Conservation (phyloP, 1,140 invertebrate genomes). For the Zelostemma sp. region DNA sequence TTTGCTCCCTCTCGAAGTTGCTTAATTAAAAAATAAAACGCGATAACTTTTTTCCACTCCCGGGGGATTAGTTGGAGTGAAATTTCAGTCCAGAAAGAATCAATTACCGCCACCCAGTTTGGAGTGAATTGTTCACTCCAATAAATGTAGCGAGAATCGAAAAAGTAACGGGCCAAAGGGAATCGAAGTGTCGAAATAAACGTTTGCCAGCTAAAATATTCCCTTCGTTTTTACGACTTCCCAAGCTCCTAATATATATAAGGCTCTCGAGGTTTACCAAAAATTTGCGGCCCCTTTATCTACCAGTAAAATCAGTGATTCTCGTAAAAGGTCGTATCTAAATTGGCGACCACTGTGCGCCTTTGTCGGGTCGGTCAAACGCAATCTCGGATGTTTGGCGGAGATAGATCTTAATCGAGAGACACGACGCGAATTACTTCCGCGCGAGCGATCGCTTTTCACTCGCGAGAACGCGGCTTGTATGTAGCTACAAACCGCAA, state of each 20-base stretch:
- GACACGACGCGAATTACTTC: constrained; percentile 34
- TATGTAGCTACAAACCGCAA: not conserved
- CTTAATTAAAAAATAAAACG: too few species aligned
- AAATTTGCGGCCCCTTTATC: constrained; percentile 15
- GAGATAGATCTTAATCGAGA: constrained; percentile 28
- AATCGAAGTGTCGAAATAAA: constrained; percentile 8
- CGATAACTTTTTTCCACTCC: too few species aligned
- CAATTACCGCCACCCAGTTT: too few species aligned
- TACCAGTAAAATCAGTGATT: constrained; percentile 21
- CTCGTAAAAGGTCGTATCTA: constrained; percentile 25
- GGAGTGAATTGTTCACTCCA: too few species aligned
- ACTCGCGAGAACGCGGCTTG: too few species aligned
- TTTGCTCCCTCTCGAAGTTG: too few species aligned
- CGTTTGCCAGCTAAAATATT: constrained; percentile 1
- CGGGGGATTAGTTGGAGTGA: too few species aligned
- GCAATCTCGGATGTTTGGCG: constrained; percentile 10
- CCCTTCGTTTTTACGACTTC: not conserved
- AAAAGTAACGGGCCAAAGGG: too few species aligned
- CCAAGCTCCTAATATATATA: too few species aligned
- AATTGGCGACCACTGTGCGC: constrained; percentile 29
- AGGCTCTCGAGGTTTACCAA: constrained; percentile 1
- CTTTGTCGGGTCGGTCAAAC: constrained; percentile 25
- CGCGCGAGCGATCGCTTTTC: constrained; percentile 18
- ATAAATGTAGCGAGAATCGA: too few species aligned
- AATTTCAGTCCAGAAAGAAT: too few species aligned